These are phyloP conservation scores for Remorina albescens DNA, from an alignment of 2,797 vertebrate genomes.

Conservation along the genomic window DNA sequence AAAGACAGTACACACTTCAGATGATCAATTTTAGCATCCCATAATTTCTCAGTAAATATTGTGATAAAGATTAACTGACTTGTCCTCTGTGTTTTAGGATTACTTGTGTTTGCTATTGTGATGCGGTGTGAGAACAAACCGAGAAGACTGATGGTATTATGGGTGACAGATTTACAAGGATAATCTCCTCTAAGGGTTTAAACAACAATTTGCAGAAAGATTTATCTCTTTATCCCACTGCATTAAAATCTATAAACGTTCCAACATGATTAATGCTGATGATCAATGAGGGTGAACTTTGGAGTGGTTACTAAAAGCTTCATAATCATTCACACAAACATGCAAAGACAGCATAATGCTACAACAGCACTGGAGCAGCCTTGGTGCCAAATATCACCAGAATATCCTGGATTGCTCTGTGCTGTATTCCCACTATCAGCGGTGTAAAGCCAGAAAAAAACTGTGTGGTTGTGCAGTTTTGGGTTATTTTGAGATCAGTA, in stretches of 20 bases:
- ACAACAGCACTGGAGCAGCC: neutral
- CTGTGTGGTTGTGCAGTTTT: conserved; percentile 31
- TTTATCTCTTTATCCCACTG: conserved; percentile 64
- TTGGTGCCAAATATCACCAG: neutral
- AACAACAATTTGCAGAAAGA: conserved; percentile 65
- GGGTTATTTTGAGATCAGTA: conserved; percentile 48
- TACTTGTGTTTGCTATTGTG: conserved; percentile 63
- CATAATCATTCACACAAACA: conserved; percentile 13
- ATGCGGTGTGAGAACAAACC: conserved; percentile 48
- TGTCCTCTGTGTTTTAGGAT: conserved; percentile 56
- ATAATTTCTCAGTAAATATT: conserved; percentile 56
- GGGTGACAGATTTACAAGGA: conserved; percentile 70
- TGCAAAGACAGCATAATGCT: conserved; percentile 1
- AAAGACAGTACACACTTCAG: neutral
- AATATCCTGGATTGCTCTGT: conserved; percentile 12
- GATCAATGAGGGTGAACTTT: conserved; percentile 38
- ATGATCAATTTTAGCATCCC: conserved; percentile 19
- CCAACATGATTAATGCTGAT: conserved; percentile 35
- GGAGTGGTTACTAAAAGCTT: conserved; percentile 25
- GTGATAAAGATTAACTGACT: conserved; percentile 59
- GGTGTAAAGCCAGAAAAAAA: conserved; percentile 28
- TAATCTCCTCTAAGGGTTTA: conserved; percentile 73
- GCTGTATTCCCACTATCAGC: conserved; percentile 28
- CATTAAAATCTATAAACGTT: conserved; percentile 44
- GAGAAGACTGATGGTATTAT: conserved; percentile 55